These are phyloP conservation scores for Mohoua ochrocephala DNA, from an alignment of 2,113 vertebrate species.

Conservation along the genomic window DNA sequence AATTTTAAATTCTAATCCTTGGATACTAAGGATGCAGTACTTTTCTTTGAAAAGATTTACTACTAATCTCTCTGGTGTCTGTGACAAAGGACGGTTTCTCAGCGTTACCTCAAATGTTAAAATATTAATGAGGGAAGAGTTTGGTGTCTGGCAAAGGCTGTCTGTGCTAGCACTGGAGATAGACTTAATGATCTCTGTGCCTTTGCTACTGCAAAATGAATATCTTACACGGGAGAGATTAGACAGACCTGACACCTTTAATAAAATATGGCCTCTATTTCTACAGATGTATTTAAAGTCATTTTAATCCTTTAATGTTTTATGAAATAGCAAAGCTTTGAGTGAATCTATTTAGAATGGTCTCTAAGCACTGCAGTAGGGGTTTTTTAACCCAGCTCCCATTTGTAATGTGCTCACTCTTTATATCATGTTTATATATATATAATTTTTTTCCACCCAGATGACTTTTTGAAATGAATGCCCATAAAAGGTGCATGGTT, in stretches of 20 bases:
- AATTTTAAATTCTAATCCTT: not conserved
- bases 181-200: slow-evolving; percentile 37
- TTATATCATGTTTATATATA: slow-evolving; percentile 27
- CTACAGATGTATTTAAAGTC: slow-evolving; percentile 39
- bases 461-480: not conserved
- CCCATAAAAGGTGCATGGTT: not conserved
- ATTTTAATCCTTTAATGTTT: slow-evolving; percentile 52
- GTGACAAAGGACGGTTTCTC: slow-evolving; percentile 11
- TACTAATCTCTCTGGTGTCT: not conserved
- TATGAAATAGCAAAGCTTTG: slow-evolving; percentile 46
- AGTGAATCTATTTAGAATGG: slow-evolving; percentile 1
- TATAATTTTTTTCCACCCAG: not conserved
- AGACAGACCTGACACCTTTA: slow-evolving; percentile 31
- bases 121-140: slow-evolving; percentile 39
- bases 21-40: not conserved
- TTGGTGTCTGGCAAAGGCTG: not conserved
- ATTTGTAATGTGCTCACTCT: not conserved
- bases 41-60: slow-evolving; percentile 30
- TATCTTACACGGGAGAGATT: slow-evolving; percentile 30
- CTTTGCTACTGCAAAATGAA: slow-evolving; percentile 12
- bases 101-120: not conserved
- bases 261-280: slow-evolving; percentile 26
- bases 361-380: not conserved
- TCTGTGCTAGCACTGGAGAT: not conserved
- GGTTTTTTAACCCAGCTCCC: not conserved